Evolutionary conservation across 2,888 invertebrate species (phyloP), one percentile per base, ranked within the genome.

Genomic region (Dimorphilus gyrociliatus): DNA sequence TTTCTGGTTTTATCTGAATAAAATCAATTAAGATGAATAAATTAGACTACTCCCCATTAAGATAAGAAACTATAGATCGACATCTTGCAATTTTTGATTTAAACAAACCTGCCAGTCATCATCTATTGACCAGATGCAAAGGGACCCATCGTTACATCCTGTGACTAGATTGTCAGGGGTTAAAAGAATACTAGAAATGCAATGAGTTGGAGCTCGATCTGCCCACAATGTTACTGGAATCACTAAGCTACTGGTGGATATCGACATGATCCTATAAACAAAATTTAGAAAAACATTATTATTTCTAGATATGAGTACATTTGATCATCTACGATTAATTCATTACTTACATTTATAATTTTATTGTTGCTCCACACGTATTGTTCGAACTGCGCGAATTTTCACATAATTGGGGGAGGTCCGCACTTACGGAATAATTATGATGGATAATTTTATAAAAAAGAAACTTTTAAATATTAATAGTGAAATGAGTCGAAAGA

Each of bases 221-320:
- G 94, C 94, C 97, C 97, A 97, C 32, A 97, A 68, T 37, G 94
- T 86, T 36, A 97, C 80, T 0, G 97, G 97, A 30, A 97, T 85
- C 35, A 94, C 86, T 42, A 97, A 46, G 37, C 60, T 65, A 40
- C 59, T 62, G 10, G 42, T 30, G 16, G 32, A n/a, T n/a, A n/a
- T n/a, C n/a, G n/a, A n/a, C n/a, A n/a, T n/a, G n/a, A n/a, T n/a
- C n/a, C n/a, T n/a, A n/a, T n/a, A n/a, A n/a, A n/a, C n/a, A n/a
- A n/a, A n/a, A n/a, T n/a, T n/a, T n/a, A n/a, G n/a, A n/a, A n/a
- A n/a, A n/a, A n/a, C n/a, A n/a, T n/a, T n/a, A n/a, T n/a, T n/a
- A n/a, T n/a, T n/a, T n/a, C n/a, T n/a, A n/a, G n/a, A n/a, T n/a
- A n/a, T n/a, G n/a, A n/a, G n/a, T n/a, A n/a, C n/a, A n/a, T n/a